Evolutionary conservation across 2,888 invertebrate species (phyloP).

Genomic region (Ommatoiulus sabulosus): DNA sequence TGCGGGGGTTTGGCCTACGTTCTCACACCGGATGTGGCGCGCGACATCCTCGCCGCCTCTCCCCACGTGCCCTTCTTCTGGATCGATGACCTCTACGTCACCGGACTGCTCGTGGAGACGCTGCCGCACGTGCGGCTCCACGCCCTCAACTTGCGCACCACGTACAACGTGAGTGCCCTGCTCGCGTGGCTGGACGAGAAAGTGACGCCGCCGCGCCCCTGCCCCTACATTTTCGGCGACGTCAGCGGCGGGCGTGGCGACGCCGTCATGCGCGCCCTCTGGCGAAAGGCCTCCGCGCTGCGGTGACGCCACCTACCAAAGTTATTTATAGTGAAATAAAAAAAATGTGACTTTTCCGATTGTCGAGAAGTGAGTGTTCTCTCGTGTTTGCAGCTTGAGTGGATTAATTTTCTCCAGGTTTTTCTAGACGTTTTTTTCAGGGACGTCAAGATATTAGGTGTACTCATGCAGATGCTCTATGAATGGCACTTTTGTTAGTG

Average conservation of each 20-base stretch:
- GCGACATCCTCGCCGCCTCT: conserved; percentile 71
- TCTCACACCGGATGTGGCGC: conserved; percentile 75
- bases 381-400: too few species aligned
- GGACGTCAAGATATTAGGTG: too few species aligned
- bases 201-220: not conserved
- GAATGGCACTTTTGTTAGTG: too few species aligned
- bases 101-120: conserved; percentile 74
- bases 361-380: too few species aligned
- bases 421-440: too few species aligned
- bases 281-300: conserved; percentile 54
- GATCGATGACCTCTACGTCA: conserved; percentile 86
- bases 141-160: conserved; percentile 58
- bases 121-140: conserved; percentile 56
- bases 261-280: conserved; percentile 50
- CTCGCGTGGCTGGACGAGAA: conserved; percentile 55
- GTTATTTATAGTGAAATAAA: too few species aligned
- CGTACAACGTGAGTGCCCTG: conserved; percentile 49
- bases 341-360: too few species aligned
- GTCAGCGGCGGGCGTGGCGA: conserved; percentile 46
- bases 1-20: conserved; percentile 81
- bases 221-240: conserved; percentile 57
- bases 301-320: not conserved
- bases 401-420: too few species aligned
- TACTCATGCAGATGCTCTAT: too few species aligned
- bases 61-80: conserved; percentile 76